Conservation (phyloP, 2,113 vertebrate species). For the Balaeniceps rex region DNA sequence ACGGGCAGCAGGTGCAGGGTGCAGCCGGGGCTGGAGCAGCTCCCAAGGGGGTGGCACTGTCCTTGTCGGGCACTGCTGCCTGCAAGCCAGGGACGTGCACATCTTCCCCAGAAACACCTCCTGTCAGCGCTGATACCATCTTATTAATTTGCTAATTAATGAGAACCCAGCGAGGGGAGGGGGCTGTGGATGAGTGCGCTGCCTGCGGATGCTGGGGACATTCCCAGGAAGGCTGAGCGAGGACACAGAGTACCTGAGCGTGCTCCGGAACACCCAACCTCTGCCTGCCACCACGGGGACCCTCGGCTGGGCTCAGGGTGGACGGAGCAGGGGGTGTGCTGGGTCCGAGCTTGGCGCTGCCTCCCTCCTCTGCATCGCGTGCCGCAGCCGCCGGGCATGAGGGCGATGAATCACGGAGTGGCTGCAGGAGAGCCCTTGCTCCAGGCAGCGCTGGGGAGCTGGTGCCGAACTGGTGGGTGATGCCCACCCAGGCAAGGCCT, state of each 20-base stretch:
- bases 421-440: not conserved
- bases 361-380: too few species aligned
- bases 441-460: not conserved
- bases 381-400: accelerated
- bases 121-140: not conserved
- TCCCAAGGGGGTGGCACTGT: not conserved
- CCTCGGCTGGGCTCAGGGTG: not conserved
- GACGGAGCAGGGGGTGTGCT: not conserved
- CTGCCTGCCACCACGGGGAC: not conserved
- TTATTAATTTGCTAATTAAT: not conserved
- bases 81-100: not conserved
- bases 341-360: not conserved
- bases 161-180: not conserved
- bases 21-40: not conserved
- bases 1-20: not conserved
- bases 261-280: not conserved
- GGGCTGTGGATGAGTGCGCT: not conserved
- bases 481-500: too few species aligned
- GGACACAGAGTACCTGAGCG: too few species aligned
- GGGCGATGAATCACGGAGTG: accelerated
- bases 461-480: not conserved
- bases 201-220: not conserved
- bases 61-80: not conserved
- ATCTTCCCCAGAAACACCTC: not conserved
- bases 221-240: not conserved